Evolutionary conservation across 2,797 vertebrate genomes (phyloP).

Genomic region (Clamator glandarius): DNA sequence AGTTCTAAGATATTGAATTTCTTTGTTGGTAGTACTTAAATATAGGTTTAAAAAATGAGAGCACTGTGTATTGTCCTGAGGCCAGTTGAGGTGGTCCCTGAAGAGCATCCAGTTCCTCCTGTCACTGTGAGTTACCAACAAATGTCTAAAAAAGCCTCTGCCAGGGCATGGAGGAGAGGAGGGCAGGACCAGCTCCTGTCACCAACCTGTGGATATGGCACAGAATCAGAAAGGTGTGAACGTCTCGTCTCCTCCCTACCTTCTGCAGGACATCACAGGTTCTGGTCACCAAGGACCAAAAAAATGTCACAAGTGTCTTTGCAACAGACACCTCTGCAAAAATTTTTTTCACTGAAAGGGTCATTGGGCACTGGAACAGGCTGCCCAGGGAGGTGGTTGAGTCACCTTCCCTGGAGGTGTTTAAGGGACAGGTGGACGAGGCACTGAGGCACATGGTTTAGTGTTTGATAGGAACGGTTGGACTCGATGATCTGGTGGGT

Average conservation of each 20-base stretch:
- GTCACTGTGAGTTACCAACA: background rate
- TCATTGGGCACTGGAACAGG: too few relatives aligned
- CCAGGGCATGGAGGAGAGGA: too few relatives aligned
- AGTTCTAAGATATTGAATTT: background rate
- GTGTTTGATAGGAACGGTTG: too few relatives aligned
- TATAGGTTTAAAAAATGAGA: background rate
- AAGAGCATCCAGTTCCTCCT: background rate
- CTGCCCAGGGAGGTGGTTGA: too few relatives aligned
- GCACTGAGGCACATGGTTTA: too few relatives aligned
- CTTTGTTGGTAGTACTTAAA: background rate
- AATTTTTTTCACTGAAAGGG: too few relatives aligned
- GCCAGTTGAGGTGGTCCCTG: background rate
- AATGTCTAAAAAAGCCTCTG: background rate
- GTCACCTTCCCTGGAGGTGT: too few relatives aligned
- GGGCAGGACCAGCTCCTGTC: background rate
- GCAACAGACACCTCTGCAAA: background rate
- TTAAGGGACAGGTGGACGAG: too few relatives aligned
- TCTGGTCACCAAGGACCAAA: background rate
- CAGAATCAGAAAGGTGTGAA: background rate
- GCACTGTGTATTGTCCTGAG: background rate
- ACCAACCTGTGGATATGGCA: background rate
- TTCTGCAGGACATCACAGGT: background rate
- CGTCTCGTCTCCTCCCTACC: background rate
- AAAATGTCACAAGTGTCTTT: background rate
- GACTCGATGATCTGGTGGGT: too few relatives aligned